phyloP scores from a whole-genome alignment of 2,113 vertebrate species.

The Lepisosteus osseus region DNA sequence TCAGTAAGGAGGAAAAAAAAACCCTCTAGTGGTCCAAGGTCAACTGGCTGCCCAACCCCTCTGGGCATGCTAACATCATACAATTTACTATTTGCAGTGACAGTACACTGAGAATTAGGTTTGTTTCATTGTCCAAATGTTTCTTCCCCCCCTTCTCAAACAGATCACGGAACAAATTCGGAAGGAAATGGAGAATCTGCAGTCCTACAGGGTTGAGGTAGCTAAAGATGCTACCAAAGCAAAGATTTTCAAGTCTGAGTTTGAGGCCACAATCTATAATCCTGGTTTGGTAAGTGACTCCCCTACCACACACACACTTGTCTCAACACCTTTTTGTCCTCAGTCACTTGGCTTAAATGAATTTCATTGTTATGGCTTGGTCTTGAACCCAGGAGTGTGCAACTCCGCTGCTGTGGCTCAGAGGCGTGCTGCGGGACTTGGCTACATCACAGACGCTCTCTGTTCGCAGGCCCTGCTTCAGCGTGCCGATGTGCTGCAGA shows the following conservation, averaged over 20 bases:
- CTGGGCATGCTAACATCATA: too few species aligned
- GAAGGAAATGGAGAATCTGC: constrained; percentile 47
- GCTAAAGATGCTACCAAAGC: constrained; percentile 43
- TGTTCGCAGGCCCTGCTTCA: constrained; percentile 45
- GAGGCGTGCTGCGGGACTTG: too few species aligned
- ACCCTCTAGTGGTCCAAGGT: too few species aligned
- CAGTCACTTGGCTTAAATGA: too few species aligned
- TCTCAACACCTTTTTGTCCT: background rate
- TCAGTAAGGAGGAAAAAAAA: too few species aligned
- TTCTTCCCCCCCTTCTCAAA: background rate
- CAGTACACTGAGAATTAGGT: background rate
- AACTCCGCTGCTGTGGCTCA: too few species aligned
- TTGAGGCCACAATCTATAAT: constrained; percentile 44
- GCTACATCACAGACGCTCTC: background rate
- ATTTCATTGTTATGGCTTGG: too few species aligned
- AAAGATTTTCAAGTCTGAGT: constrained; percentile 37
- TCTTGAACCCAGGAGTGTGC: too few species aligned
- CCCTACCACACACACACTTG: too few species aligned
- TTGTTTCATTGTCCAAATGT: constrained; percentile 1
- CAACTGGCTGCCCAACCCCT: too few species aligned
- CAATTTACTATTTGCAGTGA: too few species aligned
- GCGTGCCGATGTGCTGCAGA: constrained; percentile 52
- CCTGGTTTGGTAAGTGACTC: constrained; percentile 54
- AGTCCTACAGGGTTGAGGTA: constrained; percentile 45
- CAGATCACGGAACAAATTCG: constrained; percentile 56